phyloP scores from a whole-genome alignment of 2,797 vertebrate species.

The Brotula barbata region DNA sequence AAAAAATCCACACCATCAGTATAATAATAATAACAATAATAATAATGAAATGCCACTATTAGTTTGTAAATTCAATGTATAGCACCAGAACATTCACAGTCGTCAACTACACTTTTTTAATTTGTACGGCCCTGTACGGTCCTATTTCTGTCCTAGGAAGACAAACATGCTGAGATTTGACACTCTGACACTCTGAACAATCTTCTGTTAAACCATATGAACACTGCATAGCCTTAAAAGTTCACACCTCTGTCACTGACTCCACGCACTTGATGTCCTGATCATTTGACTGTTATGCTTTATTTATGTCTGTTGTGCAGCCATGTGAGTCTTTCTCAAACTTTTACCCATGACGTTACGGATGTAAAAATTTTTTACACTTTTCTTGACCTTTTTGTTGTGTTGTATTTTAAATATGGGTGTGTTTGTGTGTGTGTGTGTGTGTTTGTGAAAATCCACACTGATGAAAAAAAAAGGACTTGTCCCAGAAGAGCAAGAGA shows the following conservation, averaged over 20 bases:
- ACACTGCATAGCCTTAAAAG: not conserved
- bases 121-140: too few relatives aligned
- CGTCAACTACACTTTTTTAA: too few relatives aligned
- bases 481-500: too few relatives aligned
- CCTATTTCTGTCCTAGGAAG: too few relatives aligned
- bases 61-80: not conserved
- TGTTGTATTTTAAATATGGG: not conserved
- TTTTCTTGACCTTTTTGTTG: too few relatives aligned
- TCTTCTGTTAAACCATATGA: not conserved
- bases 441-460: not conserved
- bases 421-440: not conserved
- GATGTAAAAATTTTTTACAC: not conserved
- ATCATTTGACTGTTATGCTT: not conserved
- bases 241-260: not conserved
- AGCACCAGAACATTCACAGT: not conserved
- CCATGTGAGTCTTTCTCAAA: not conserved
- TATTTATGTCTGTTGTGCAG: not conserved
- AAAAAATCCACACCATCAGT: too few relatives aligned
- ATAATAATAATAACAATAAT: too few relatives aligned
- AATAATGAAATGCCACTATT: too few relatives aligned
- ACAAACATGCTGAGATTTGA: not conserved
- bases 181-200: not conserved
- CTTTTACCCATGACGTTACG: constrained; percentile 18
- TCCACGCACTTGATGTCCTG: not conserved
- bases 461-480: not conserved